Evolutionary conservation across 2,888 invertebrate species (phyloP), one percentile per base, ranked within the genome.

Genomic region (Bombylius major): DNA sequence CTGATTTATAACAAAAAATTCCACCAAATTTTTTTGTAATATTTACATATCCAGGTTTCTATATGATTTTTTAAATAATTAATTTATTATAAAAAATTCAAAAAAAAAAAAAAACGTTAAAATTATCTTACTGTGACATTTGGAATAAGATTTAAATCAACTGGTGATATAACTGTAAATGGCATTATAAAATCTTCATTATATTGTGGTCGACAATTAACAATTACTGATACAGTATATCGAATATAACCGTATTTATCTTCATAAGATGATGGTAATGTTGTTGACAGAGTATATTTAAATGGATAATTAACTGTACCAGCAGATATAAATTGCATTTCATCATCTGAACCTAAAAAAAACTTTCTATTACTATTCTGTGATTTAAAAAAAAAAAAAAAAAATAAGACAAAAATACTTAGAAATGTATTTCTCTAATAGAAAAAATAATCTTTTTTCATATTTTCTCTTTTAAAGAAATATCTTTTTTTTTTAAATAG

Each of bases 221-320:
- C 75, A 1, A 81, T 82, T 1, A 87, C 86, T 71, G 86, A 88
- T 13, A 88, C 79, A 6, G 82, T 82, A 67, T 93, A 94, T n/a
- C 87, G 79, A 44, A 94, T 80, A 65, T 83, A 81, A 0, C 92
- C 89, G 69, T 75, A 78, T 66, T 83, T 77, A 1, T 86, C 86
- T 67, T 86, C 86, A 70, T 88, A 91, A 0, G 88, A 88, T 3
- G 88, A 87, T 4, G 91, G 91, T 56, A 90, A 75, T 59, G 83
- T 71, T 33, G 76, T 75, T 6, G 87, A 87, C 60, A 88, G 72
- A 13, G 82, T 78, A 66, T 86, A 88, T 14, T 82, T 79, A 67
- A 94, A 93, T 8, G 87, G 87, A 67, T 87, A 93, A 5, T 78
- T 78, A 65, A 89, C 79, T 3, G 67, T 68, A 0, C 92, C 92